These are phyloP conservation scores for Acomys russatus DNA, from an alignment of 2,797 vertebrate species.

Conservation along the genomic window DNA sequence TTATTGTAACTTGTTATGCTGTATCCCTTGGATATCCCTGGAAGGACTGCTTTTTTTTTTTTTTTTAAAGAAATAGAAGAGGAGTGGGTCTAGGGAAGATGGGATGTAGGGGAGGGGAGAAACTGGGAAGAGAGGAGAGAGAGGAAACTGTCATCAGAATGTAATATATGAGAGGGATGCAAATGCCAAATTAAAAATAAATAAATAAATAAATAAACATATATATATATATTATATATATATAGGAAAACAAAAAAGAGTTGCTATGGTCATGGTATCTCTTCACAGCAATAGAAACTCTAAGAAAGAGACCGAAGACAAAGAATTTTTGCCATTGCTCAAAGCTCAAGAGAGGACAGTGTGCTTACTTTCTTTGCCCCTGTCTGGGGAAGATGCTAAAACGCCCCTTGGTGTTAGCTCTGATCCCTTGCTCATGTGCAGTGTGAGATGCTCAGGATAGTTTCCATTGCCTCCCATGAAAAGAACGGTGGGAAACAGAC, in stretches of 20 bases:
- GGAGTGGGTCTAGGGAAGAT: background rate
- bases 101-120: background rate
- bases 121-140: background rate
- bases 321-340: background rate
- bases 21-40: background rate
- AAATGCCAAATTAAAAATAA: background rate
- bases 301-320: background rate
- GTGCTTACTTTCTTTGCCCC: background rate
- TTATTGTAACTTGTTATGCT: background rate
- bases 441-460: background rate
- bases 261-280: background rate
- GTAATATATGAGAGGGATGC: background rate
- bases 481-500: no score
- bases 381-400: background rate
- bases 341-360: background rate
- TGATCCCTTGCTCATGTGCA: background rate
- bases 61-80: background rate
- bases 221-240: no score
- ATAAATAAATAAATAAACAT: no score
- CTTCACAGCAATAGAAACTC: background rate
- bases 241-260: no score
- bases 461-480: no score
- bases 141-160: background rate
- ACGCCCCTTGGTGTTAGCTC: background rate
- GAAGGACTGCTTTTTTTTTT: background rate